These are phyloP conservation scores for Columba livia DNA, from an alignment of 2,113 vertebrate species.

Conservation along the genomic window DNA sequence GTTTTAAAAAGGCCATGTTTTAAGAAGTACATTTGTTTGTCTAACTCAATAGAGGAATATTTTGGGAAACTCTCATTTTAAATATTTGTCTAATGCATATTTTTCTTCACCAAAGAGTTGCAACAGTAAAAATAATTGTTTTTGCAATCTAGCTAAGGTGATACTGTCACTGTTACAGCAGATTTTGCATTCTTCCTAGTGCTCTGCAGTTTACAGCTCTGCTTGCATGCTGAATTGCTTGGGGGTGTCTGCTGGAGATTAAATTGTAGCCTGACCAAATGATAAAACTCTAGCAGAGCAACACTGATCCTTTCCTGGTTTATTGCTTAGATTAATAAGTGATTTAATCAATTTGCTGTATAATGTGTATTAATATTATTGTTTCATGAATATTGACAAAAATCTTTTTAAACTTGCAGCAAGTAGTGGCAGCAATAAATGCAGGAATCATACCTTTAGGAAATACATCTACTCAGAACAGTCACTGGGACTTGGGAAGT, in stretches of 20 bases:
- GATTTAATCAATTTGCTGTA: background rate
- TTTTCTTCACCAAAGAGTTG: background rate
- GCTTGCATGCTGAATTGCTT: background rate
- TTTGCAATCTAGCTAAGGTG: background rate
- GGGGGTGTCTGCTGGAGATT: background rate
- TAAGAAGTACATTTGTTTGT: background rate
- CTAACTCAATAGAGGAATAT: background rate
- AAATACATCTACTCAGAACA: slow-evolving; percentile 90
- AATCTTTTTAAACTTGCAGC: slow-evolving; percentile 87
- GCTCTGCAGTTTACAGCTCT: background rate
- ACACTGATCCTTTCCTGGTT: background rate
- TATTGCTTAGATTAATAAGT: background rate
- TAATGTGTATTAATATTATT: slow-evolving; percentile 28
- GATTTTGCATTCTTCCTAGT: background rate
- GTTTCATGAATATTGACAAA: slow-evolving; percentile 71
- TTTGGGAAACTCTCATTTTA: background rate
- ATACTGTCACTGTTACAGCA: background rate
- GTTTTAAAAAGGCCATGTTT: background rate
- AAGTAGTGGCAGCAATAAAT: slow-evolving; percentile 94
- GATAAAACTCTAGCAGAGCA: background rate
- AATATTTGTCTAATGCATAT: background rate
- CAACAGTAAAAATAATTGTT: background rate
- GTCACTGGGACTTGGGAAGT: slow-evolving; percentile 98
- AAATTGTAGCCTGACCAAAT: background rate
- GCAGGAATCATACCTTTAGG: slow-evolving; percentile 94